Base-by-base conservation (phyloP, 1,140 invertebrate genomes). In the Pteromalus puparum region DNA sequence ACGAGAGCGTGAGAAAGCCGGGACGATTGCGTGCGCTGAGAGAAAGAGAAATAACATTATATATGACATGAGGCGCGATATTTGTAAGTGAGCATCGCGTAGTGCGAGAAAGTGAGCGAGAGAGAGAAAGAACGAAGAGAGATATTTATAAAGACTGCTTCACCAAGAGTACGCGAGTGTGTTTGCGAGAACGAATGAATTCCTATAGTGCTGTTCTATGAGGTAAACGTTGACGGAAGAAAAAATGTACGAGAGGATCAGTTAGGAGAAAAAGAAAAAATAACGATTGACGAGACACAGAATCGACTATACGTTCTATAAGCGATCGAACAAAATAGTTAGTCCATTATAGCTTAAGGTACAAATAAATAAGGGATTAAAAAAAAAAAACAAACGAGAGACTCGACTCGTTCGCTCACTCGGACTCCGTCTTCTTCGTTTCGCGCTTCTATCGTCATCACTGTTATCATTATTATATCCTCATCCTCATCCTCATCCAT, bases 111-210 rank as follows among this genome's bases (percentile, higher is more conserved):
- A 83, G 42, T 24, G 82, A 81, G 42, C 72, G 77, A 84, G 67
- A 87, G 28, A 77, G 38, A 67, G 84, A 77, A 30, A 85, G 28
- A 73, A 65, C 26, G 53, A 88, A 87, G 86, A 88, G 88, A 89
- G 86, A 92, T 91, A 92, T 92, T 92, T 93, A 91, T 92, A 92
- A 93, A 92, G 92, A 93, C 92, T 92, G 92, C 90, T 91, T 90
- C 75, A 85, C 76, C 42, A 90, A 88, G 90, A 90, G 87, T 91
- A 91, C 86, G 88, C 90, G 90, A 87, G 88, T 67, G 70, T 5
- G 78, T 70, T 3, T 42, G 65, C 1, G 78, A 42, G 67, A 72
- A 30, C 1, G 34, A 70, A 18, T 91, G 90, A 88, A 88, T 91
- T 91, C 88, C 88, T 91, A 34, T 34, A 92, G 88, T 89, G 87